These are phyloP conservation scores for Malacoctenus gilli DNA, from an alignment of 2,797 vertebrate species.

Conservation along the genomic window DNA sequence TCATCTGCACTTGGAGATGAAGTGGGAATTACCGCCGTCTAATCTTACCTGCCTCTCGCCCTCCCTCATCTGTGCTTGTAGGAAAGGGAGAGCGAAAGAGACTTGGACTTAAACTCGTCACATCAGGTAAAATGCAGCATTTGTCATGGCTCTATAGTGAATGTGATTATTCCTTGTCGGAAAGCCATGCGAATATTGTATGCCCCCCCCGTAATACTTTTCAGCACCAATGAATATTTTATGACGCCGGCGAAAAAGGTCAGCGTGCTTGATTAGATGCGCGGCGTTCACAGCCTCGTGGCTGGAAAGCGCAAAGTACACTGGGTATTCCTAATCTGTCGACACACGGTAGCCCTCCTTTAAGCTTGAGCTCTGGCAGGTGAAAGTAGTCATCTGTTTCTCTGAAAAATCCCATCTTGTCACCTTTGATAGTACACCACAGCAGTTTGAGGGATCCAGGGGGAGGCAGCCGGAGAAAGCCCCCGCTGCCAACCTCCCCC, in stretches of 20 bases:
- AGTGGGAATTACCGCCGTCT: slow-evolving; percentile 18
- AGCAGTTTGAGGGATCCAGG: slow-evolving; percentile 39
- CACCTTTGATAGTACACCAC: slow-evolving; percentile 37
- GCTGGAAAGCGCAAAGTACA: slow-evolving; percentile 31
- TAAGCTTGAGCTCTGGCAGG: slow-evolving; percentile 27
- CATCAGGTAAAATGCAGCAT: slow-evolving; percentile 48
- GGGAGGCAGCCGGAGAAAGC: slow-evolving; percentile 24
- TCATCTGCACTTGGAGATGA: slow-evolving; percentile 45
- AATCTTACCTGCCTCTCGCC: slow-evolving; percentile 21
- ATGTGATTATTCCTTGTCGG: slow-evolving; percentile 61
- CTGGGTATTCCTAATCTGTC: slow-evolving; percentile 21
- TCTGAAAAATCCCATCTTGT: slow-evolving; percentile 26
- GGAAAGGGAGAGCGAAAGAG: slow-evolving; percentile 4
- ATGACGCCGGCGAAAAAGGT: slow-evolving; percentile 72
- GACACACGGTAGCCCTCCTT: slow-evolving; percentile 9
- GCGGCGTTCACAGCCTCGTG: slow-evolving; percentile 20
- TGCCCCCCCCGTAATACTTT: slow-evolving; percentile 52
- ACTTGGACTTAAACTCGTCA: slow-evolving; percentile 52
- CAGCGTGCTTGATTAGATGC: slow-evolving; percentile 58
- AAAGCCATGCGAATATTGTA: slow-evolving; percentile 44
- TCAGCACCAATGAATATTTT: slow-evolving; percentile 73
- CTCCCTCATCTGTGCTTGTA: neutral
- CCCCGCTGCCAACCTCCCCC: too few species aligned
- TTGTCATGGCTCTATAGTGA: slow-evolving; percentile 44
- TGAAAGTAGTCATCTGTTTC: slow-evolving; percentile 36